A percentile compares a stretch with the other conserved stretches of the same genome.
These are phyloP conservation scores for Riptortus pedestris DNA, from an alignment of 1,140 invertebrate genomes.

Conservation along the genomic window DNA sequence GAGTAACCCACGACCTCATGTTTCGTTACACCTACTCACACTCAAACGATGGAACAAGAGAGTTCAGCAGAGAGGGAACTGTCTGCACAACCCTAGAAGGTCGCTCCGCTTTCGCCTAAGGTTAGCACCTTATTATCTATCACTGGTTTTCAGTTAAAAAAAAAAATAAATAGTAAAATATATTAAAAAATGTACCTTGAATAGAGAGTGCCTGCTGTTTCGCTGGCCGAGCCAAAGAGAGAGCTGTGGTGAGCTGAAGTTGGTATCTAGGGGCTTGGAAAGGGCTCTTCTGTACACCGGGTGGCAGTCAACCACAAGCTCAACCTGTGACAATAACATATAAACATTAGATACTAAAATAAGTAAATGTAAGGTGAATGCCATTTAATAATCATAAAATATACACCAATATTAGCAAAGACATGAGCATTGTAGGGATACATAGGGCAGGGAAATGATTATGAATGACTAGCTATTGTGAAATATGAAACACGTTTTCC, in stretches of 20 bases:
- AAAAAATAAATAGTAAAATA: background rate
- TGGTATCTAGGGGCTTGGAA: constrained; percentile 54
- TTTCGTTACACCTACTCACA: no score
- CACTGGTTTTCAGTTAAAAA: no score
- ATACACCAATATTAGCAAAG: constrained; percentile 1
- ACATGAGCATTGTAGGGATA: constrained; percentile 9
- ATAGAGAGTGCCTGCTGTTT: constrained; percentile 70
- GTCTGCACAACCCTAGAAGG: no score
- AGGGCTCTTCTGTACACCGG: constrained; percentile 64
- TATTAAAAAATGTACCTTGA: constrained; percentile 54
- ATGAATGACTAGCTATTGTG: no score
- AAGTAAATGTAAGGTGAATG: background rate
- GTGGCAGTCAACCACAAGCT: constrained; percentile 75
- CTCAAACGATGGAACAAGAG: no score
- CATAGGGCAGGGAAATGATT: background rate
- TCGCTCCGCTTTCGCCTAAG: no score
- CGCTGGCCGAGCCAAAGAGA: constrained; percentile 79
- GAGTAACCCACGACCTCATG: no score
- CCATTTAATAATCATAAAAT: background rate
- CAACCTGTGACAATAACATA: constrained; percentile 50
- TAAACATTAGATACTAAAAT: background rate
- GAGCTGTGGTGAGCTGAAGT: constrained; percentile 57
- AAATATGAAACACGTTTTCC: no score
- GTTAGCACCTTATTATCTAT: background rate
- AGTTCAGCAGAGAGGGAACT: no score